phyloP scores from a whole-genome alignment of 2,113 vertebrate genomes.

The Pycnonotus jocosus region DNA sequence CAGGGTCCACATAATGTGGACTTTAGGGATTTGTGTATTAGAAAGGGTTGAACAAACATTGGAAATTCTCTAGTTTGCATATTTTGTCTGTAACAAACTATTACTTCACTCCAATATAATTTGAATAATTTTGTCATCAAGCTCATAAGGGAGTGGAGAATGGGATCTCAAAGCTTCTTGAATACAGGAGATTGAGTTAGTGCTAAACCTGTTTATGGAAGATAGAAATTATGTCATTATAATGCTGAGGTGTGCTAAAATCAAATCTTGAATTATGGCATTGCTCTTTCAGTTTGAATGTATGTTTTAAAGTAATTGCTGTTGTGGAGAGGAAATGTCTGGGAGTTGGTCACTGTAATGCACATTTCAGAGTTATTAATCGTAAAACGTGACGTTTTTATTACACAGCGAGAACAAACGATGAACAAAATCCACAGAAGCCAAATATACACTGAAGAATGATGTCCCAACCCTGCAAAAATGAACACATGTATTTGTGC shows the following conservation, averaged over 20 bases:
- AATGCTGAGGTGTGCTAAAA: slow-evolving; percentile 8
- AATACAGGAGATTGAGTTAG: background rate
- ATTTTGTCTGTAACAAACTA: background rate
- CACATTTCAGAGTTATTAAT: background rate
- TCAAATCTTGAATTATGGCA: background rate
- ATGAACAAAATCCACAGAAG: background rate
- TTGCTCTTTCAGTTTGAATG: background rate
- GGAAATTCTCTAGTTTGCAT: background rate
- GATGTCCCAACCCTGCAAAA: background rate
- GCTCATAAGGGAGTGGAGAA: background rate
- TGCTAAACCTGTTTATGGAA: background rate
- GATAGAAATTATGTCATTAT: background rate
- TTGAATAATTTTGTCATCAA: background rate
- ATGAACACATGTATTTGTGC: background rate
- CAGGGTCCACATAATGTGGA: too few species aligned
- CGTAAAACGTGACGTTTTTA: background rate
- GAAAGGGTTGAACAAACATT: background rate
- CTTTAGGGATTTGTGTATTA: background rate
- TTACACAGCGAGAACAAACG: background rate
- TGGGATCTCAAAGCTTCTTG: background rate
- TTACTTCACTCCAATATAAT: background rate
- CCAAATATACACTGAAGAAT: background rate
- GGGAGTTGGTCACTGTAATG: background rate
- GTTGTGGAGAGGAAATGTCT: background rate
- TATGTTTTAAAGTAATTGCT: background rate